A percentile compares a stretch with the other conserved stretches of the same genome.
phyloP scores from a whole-genome alignment of 2,113 vertebrate genomes.

The Electrona antarctica region DNA sequence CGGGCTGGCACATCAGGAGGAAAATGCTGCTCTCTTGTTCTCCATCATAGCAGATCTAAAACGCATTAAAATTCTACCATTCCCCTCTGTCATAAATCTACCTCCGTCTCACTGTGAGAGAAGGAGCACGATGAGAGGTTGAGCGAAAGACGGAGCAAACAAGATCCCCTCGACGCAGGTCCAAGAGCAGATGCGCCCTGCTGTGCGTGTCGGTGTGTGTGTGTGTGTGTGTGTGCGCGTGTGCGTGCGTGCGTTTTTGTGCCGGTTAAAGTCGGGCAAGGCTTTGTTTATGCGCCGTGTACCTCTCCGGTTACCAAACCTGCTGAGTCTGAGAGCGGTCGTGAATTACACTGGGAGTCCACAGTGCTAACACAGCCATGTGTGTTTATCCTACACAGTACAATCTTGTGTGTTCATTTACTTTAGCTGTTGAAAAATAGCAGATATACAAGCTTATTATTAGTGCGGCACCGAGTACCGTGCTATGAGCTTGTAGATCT shows the following conservation, averaged over 20 bases:
- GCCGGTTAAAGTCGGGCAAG: slow-evolving; percentile 5
- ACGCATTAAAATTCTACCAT: slow-evolving; percentile 64
- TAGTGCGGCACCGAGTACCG: too few relatives aligned
- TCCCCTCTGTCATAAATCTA: slow-evolving; percentile 70
- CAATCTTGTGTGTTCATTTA: too few relatives aligned
- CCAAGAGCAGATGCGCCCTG: not conserved
- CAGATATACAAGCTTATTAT: too few relatives aligned
- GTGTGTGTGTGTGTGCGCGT: too few relatives aligned
- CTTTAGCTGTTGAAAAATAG: too few relatives aligned
- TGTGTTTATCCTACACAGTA: slow-evolving; percentile 1
- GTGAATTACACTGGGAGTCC: slow-evolving; percentile 4
- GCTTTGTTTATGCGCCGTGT: not conserved
- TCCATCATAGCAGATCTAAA: slow-evolving; percentile 67
- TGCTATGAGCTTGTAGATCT: too few relatives aligned
- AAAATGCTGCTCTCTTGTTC: slow-evolving; percentile 69
- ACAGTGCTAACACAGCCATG: not conserved
- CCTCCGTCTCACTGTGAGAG: slow-evolving; percentile 13
- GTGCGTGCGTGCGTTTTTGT: slow-evolving; percentile 3
- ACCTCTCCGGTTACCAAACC: not conserved
- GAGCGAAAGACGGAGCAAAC: slow-evolving; percentile 12
- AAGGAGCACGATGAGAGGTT: slow-evolving; percentile 16
- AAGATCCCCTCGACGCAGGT: too few relatives aligned
- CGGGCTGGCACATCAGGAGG: slow-evolving; percentile 67
- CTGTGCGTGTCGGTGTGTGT: too few relatives aligned
- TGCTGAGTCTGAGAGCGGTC: not conserved